Evolutionary conservation across 1,140 invertebrate species (phyloP).

Genomic region (Drosophila yakuba): DNA sequence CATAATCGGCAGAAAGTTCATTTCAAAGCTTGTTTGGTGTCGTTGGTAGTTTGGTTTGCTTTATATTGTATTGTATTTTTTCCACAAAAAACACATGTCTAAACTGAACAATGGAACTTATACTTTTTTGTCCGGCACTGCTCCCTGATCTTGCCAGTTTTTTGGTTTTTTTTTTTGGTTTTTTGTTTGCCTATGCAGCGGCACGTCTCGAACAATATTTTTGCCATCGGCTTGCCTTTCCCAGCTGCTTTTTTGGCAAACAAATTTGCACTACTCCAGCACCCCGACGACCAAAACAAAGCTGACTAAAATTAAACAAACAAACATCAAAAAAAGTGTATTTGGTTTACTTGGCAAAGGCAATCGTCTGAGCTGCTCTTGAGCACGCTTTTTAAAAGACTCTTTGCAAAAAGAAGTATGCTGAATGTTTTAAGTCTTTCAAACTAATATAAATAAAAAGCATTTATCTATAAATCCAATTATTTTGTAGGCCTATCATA

Average conservation of each 20-base stretch:
- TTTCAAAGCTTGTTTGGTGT: constrained; percentile 42
- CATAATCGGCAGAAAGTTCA: constrained; percentile 61
- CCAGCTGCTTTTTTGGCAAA: constrained; percentile 57
- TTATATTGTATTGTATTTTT: constrained; percentile 16
- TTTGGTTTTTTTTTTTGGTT: constrained; percentile 23
- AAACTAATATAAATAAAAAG: not conserved
- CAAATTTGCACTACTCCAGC: constrained; percentile 50
- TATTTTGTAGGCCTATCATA: not conserved
- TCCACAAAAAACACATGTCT: constrained; percentile 68
- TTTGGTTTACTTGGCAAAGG: constrained; percentile 32
- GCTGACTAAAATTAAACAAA: constrained; percentile 48
- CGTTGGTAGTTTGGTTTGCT: constrained; percentile 8
- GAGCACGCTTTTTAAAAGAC: constrained; percentile 28
- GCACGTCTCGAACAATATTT: constrained; percentile 71
- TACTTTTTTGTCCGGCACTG: constrained; percentile 47
- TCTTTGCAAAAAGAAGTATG: constrained; percentile 1
- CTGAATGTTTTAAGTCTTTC: not conserved
- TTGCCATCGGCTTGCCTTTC: constrained; percentile 27
- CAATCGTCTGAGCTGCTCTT: constrained; percentile 39
- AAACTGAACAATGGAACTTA: constrained; percentile 53
- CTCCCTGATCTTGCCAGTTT: constrained; percentile 43
- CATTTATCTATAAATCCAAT: not conserved
- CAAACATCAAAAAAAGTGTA: constrained; percentile 23
- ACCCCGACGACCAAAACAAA: constrained; percentile 17
- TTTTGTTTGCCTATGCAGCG: constrained; percentile 59